Base-by-base conservation (phyloP, 2,113 vertebrate genomes). In the Thymallus thymallus region DNA sequence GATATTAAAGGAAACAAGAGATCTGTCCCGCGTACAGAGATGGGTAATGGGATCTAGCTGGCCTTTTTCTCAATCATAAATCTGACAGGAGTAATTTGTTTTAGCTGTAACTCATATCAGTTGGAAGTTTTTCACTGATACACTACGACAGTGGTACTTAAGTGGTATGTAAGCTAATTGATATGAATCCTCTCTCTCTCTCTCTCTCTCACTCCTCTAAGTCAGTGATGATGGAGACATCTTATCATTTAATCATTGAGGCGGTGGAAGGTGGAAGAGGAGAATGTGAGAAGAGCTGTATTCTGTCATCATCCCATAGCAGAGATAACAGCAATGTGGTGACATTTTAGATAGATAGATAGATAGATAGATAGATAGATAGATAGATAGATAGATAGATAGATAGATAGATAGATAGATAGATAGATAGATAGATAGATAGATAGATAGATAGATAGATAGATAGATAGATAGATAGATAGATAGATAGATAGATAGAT, bases 301-400 rank as follows among this genome's bases (percentile, higher is more conserved):
- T 75, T 82, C 76, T 67, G 75, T 84, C 84, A 80, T 65, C 69
- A 20, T 55, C 12, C 30, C 56, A 55, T 80, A 77, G 69, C 63
- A 51, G 70, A 12, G 35, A 45, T 60, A 60, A 23, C 24, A 14
- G 48, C 65, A 22, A 68, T 16, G 12, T 13, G 35, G 65, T 24
- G 66, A 76, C 75, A 69, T 82, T 2, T n/a, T n/a, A n/a, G n/a
- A n/a, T n/a, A n/a, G n/a, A n/a, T n/a, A n/a, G n/a, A n/a, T n/a
- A n/a, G n/a, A n/a, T n/a, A n/a, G n/a, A n/a, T n/a, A n/a, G n/a
- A n/a, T n/a, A n/a, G n/a, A n/a, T n/a, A n/a, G n/a, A n/a, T n/a
- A n/a, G n/a, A n/a, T n/a, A n/a, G n/a, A n/a, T n/a, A n/a, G n/a
- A n/a, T n/a, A n/a, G n/a, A n/a, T n/a, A n/a, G n/a, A n/a, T n/a